phyloP scores from a whole-genome alignment of 2,113 vertebrate genomes.

The Pardalotus punctatus region DNA sequence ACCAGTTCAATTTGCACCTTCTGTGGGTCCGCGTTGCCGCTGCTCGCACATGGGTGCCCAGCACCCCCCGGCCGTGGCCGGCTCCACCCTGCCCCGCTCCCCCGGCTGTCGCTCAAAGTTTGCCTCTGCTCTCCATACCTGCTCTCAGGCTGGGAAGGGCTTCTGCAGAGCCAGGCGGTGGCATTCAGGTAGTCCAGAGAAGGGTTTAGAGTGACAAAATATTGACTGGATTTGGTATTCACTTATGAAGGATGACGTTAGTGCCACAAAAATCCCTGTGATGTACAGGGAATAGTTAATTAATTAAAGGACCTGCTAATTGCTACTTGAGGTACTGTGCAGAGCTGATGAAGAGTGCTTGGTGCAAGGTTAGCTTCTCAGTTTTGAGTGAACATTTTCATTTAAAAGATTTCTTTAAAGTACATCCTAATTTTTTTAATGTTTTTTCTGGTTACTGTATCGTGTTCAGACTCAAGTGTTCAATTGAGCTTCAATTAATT shows the following conservation, averaged over 20 bases:
- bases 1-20: neutral
- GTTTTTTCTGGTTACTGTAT: constrained; percentile 64
- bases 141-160: neutral
- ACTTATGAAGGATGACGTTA: constrained; percentile 71
- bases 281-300: constrained; percentile 75
- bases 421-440: constrained; percentile 65
- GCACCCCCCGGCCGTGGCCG: too few relatives aligned
- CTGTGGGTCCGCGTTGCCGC: neutral
- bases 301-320: constrained; percentile 82
- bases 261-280: constrained; percentile 72
- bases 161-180: neutral
- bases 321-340: constrained; percentile 75
- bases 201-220: constrained; percentile 73
- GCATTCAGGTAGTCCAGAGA: constrained; percentile 55
- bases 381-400: constrained; percentile 63
- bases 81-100: neutral
- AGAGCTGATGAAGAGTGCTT: constrained; percentile 69
- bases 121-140: constrained; percentile 19
- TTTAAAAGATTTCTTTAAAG: constrained; percentile 73
- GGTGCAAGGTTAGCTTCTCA: constrained; percentile 71
- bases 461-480: constrained; percentile 70
- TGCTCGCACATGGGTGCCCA: accelerated
- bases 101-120: neutral
- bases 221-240: constrained; percentile 73
- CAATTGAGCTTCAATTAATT: constrained; percentile 78